phyloP scores from a whole-genome alignment of 2,113 vertebrate genomes.

The Laterallus jamaicensis region DNA sequence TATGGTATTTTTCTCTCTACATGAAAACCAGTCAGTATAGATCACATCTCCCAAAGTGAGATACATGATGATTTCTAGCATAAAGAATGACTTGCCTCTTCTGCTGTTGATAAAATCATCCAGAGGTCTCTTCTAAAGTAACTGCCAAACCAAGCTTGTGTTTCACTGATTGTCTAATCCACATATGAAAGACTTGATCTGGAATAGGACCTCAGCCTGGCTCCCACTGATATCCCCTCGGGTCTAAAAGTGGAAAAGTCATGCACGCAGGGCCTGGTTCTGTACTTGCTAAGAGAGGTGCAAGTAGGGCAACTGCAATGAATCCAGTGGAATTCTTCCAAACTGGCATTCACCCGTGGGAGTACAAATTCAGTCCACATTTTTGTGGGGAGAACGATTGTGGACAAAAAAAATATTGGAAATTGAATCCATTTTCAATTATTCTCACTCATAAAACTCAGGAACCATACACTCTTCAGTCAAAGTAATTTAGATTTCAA shows the following conservation, averaged over 20 bases:
- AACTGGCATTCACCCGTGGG: not conserved
- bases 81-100: not conserved
- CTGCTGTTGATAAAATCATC: conserved; percentile 12
- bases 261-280: not conserved
- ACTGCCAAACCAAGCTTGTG: conserved; percentile 24
- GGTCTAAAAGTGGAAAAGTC: not conserved
- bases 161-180: conserved; percentile 6
- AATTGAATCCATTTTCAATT: not conserved
- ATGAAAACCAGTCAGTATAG: not conserved
- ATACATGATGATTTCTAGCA: not conserved
- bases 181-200: conserved; percentile 3
- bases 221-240: not conserved
- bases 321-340: not conserved
- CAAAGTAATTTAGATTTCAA: conserved; percentile 12
- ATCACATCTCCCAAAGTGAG: not conserved
- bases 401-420: not conserved
- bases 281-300: not conserved
- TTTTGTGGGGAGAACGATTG: not conserved
- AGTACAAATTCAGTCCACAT: not conserved
- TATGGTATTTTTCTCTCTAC: not conserved
- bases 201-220: not conserved
- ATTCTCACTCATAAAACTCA: conserved; percentile 6
- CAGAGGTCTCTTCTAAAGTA: conserved; percentile 2
- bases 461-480: not conserved
- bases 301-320: not conserved